Conservation (phyloP, 2,888 invertebrate species). For the Aricia artaxerxes region DNA sequence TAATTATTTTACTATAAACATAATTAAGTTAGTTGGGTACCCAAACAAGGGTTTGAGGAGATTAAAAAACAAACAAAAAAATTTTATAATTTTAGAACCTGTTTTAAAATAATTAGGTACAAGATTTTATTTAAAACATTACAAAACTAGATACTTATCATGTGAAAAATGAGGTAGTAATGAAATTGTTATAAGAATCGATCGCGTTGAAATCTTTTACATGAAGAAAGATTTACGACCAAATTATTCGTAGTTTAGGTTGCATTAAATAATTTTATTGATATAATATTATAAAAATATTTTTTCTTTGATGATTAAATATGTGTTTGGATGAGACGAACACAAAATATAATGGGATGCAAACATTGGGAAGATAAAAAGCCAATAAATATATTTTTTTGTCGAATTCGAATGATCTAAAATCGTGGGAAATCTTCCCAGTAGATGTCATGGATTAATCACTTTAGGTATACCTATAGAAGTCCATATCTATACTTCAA, state of each 20-base stretch:
- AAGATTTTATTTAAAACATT: too few relatives aligned
- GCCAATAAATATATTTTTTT: background rate
- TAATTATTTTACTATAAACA: too few relatives aligned
- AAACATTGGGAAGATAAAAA: background rate
- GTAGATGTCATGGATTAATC: background rate
- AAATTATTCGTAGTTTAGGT: background rate
- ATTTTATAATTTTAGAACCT: too few relatives aligned
- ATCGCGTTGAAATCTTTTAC: constrained; percentile 12
- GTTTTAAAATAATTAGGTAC: too few relatives aligned
- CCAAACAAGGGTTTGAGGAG: too few relatives aligned
- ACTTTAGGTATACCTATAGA: background rate
- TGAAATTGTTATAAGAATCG: background rate
- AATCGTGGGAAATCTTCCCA: background rate
- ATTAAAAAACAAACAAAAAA: too few relatives aligned
- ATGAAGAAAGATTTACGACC: background rate
- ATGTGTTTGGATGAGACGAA: background rate
- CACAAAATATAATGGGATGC: background rate
- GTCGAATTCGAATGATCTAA: background rate
- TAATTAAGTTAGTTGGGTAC: too few relatives aligned
- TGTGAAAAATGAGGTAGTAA: background rate
- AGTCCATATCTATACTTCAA: too few relatives aligned
- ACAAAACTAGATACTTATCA: too few relatives aligned
- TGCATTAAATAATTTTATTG: background rate
- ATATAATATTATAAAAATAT: background rate
- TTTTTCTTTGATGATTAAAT: background rate